phyloP scores from a whole-genome alignment of 2,888 invertebrate species.

The Myopa tessellatipennis region DNA sequence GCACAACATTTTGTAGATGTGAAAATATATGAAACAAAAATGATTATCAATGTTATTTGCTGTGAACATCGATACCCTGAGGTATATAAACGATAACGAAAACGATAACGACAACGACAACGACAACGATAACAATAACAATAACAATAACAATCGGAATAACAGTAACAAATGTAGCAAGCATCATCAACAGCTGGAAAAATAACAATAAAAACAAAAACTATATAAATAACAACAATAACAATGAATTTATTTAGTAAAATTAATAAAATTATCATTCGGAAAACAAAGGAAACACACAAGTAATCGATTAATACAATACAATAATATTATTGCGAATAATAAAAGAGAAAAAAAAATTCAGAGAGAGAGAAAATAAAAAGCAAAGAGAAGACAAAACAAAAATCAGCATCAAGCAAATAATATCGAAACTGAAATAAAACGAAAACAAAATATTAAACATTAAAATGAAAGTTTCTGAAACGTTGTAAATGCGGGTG shows the following conservation, averaged over 20 bases:
- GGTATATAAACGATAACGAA: slow-evolving; percentile 5
- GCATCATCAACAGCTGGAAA: background rate
- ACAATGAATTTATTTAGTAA: background rate
- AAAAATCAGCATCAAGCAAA: background rate
- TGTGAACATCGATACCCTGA: slow-evolving; percentile 9
- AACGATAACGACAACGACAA: background rate
- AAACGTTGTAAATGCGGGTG: background rate
- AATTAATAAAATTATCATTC: background rate
- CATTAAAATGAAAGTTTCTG: background rate
- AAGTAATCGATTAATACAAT: background rate
- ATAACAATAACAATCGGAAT: slow-evolving; percentile 4
- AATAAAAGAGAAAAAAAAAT: background rate
- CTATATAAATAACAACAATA: background rate
- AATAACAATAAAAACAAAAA: slow-evolving; percentile 1
- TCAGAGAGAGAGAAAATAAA: background rate
- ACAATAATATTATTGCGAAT: background rate
- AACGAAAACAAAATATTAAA: background rate
- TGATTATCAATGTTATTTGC: slow-evolving; percentile 8
- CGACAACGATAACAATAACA: slow-evolving; percentile 14
- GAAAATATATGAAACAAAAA: background rate
- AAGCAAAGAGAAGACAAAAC: background rate
- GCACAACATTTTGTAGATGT: background rate
- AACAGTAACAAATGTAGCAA: background rate
- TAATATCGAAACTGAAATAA: background rate
- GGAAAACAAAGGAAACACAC: background rate